Evolutionary conservation across 2,888 invertebrate genomes (phyloP).

Genomic region (Pharmacophagus antenor): DNA sequence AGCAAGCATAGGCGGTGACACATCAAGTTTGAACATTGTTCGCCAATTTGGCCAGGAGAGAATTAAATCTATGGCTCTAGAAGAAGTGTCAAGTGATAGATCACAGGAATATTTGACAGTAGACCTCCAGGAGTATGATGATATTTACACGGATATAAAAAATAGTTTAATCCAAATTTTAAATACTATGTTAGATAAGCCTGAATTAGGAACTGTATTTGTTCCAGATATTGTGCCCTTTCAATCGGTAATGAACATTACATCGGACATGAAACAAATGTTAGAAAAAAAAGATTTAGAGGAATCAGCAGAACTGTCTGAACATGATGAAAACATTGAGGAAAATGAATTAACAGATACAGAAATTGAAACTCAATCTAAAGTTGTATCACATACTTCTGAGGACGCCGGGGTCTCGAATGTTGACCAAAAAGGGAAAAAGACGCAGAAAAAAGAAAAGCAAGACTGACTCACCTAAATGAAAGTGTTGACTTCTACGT

Average conservation of each 20-base stretch:
- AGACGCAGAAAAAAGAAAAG: conserved; percentile 22
- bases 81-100: not conserved
- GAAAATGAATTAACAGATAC: conserved; percentile 12
- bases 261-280: conserved; percentile 36
- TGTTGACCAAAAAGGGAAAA: conserved; percentile 1
- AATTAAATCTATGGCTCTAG: conserved; percentile 34
- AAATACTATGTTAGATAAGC: conserved; percentile 33
- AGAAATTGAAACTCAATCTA: not conserved
- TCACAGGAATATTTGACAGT: conserved; percentile 24
- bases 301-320: conserved; percentile 8
- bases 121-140: conserved; percentile 34
- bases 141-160: conserved; percentile 36
- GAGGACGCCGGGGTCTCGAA: not conserved
- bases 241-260: conserved; percentile 38
- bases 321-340: conserved; percentile 9
- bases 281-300: conserved; percentile 29
- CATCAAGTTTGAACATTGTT: conserved; percentile 24
- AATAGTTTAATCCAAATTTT: conserved; percentile 34
- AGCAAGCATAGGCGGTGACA: conserved; percentile 25
- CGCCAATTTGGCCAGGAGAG: conserved; percentile 46
- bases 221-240: conserved; percentile 19
- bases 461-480: too few relatives aligned
- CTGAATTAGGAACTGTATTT: conserved; percentile 17
- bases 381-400: not conserved
- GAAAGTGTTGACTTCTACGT: too few relatives aligned